A percentile compares a stretch with the other conserved stretches of the same genome.
phyloP scores from a whole-genome alignment of 2,888 invertebrate species.

The Drosophila niveifrons region DNA sequence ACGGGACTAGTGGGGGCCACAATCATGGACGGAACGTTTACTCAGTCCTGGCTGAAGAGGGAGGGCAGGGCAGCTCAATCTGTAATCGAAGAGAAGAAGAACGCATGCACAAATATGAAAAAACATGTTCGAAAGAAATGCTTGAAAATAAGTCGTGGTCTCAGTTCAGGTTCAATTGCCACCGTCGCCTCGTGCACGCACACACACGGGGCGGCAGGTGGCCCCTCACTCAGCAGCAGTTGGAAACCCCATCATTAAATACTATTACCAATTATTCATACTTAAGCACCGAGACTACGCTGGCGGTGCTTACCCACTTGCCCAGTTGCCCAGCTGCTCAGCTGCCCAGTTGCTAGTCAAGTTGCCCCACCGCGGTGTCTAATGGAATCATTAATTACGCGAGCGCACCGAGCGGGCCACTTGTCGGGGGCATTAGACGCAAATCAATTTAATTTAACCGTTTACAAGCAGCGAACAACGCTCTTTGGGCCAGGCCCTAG shows the following conservation, averaged over 20 bases:
- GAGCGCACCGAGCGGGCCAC: slow-evolving; percentile 71
- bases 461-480: slow-evolving; percentile 70
- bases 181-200: slow-evolving; percentile 30
- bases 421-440: slow-evolving; percentile 82
- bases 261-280: slow-evolving; percentile 82
- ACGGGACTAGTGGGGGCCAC: slow-evolving; percentile 60
- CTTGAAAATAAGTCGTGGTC: slow-evolving; percentile 18
- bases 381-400: slow-evolving; percentile 81
- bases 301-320: slow-evolving; percentile 41
- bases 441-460: slow-evolving; percentile 82
- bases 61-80: slow-evolving; percentile 10
- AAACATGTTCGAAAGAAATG: slow-evolving; percentile 11
- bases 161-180: slow-evolving; percentile 53
- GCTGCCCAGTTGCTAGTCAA: slow-evolving; percentile 11
- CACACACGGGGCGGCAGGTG: slow-evolving; percentile 62
- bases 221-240: slow-evolving; percentile 42
- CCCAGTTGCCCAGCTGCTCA: slow-evolving; percentile 27
- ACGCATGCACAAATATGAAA: slow-evolving; percentile 4
- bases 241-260: slow-evolving; percentile 75
- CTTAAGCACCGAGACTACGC: slow-evolving; percentile 76
- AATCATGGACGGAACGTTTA: slow-evolving; percentile 71
- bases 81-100: slow-evolving; percentile 25
- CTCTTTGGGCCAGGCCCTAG: slow-evolving; percentile 17
- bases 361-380: slow-evolving; percentile 71
- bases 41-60: not conserved